phyloP scores from a whole-genome alignment of 2,797 vertebrate species.

The Sebastes glaucus region DNA sequence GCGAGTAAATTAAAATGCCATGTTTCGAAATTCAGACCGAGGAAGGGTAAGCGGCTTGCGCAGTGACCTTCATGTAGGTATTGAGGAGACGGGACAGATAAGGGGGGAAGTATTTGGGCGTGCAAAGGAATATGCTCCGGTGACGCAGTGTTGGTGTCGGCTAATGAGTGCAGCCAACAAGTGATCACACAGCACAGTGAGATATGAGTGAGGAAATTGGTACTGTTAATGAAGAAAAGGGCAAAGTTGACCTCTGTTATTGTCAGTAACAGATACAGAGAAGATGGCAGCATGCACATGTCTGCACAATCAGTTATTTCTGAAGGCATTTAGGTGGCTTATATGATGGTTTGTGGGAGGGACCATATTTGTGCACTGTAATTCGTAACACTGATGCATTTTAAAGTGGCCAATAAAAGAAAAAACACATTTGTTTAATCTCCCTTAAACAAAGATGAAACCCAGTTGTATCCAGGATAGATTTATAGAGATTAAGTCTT shows the following conservation, averaged over 20 bases:
- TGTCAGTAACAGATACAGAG: background rate
- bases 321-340: background rate
- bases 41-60: constrained; percentile 32
- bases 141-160: constrained; percentile 3
- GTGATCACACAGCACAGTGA: constrained; percentile 19
- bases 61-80: constrained; percentile 51
- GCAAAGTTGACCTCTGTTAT: constrained; percentile 13
- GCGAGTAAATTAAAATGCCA: constrained; percentile 35
- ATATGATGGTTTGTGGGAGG: background rate
- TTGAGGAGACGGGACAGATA: constrained; percentile 27
- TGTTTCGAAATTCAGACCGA: constrained; percentile 46
- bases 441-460: constrained; percentile 23
- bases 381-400: background rate
- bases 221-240: constrained; percentile 26
- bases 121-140: constrained; percentile 16
- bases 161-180: constrained; percentile 24
- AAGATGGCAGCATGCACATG: constrained; percentile 1
- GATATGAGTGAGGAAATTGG: constrained; percentile 17
- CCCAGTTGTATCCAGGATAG: background rate
- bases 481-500: constrained; percentile 30
- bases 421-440: constrained; percentile 15
- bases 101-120: constrained; percentile 5
- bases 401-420: background rate
- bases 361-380: background rate
- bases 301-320: constrained; percentile 14